Base-by-base conservation (phyloP, 2,113 vertebrate species). In the Epinephelus fuscoguttatus region DNA sequence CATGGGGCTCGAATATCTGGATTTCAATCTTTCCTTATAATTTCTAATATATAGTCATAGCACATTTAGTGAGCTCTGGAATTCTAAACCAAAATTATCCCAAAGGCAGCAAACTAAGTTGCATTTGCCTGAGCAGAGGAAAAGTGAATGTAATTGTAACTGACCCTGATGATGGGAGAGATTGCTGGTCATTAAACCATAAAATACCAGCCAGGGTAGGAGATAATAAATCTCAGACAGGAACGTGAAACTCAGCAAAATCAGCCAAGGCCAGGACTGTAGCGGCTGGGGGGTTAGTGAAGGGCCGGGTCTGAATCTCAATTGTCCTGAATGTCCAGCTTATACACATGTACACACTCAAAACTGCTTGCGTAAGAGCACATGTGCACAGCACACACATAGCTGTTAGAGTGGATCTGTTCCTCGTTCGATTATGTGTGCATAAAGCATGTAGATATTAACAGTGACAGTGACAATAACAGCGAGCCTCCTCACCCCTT, bases 181-280 rank as follows among this genome's bases (percentile, higher is more conserved):
- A 91, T 86, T 80, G 86, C 85, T 87, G 81, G 75, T 85, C 91
- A 85, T 91, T 91, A 89, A 92, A 90, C 79, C 77, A 66, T 92
- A 88, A 93, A 92, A 93, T 74, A 81, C 63, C 84, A 80, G 68
- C 73, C 73, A 23, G 84, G 55, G 73, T 45, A 37, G 75, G 78
- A 91, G 86, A 86, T 84, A 82, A 88, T 93, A 91, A 91, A 93
- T 91, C 80, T 80, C 70, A 80, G 50, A 69, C 53, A 55, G 74
- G 81, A 91, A 81, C 60, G 40, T 76, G 85, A 79, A 88, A 87
- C 70, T 90, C 90, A 77, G 87, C 77, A 72, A 72, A 89, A 87
- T 62, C 86, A 73, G 37, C 67, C 85, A 84, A 93, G 87, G 69
- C 84, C 63, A 30, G 69, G 67, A 67, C 60, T 74, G 64, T 47